Percentiles rank a stretch among this genome's conserved stretches.
Conservation (phyloP, 1,140 invertebrate species). For the Temnothorax longispinosus region DNA sequence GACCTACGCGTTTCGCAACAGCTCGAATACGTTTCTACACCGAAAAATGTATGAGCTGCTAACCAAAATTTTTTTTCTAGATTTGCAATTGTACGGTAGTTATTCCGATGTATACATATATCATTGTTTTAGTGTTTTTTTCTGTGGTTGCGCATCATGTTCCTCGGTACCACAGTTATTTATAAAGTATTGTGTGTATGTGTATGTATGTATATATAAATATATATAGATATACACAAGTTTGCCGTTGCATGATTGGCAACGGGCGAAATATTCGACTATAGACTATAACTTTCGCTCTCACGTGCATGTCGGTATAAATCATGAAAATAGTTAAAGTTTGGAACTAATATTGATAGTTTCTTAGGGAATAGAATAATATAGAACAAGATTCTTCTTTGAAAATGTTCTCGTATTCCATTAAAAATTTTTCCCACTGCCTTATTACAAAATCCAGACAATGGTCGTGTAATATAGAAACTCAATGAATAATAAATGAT, state of each 20-base stretch:
- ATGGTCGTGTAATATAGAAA: slow-evolving; percentile 22
- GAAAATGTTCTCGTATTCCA: slow-evolving; percentile 17
- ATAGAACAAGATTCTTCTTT: neutral
- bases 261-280: neutral
- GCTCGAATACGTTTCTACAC: neutral
- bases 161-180: neutral
- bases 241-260: slow-evolving; percentile 20
- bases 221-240: neutral
- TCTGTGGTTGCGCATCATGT: neutral
- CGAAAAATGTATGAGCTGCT: neutral
- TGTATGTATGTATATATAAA: too few relatives aligned
- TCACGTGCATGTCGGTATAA: neutral
- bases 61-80: neutral
- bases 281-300: neutral
- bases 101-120: slow-evolving; percentile 15
- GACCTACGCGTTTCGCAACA: slow-evolving; percentile 15
- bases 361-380: neutral
- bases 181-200: neutral
- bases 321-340: slow-evolving; percentile 22
- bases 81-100: neutral
- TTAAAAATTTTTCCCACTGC: slow-evolving; percentile 11
- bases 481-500: slow-evolving; percentile 40
- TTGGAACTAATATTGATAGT: slow-evolving; percentile 6
- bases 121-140: slow-evolving; percentile 9
- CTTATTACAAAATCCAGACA: slow-evolving; percentile 17